Base-by-base conservation (phyloP, 2,113 vertebrate genomes). In the Harpagus bidentatus region DNA sequence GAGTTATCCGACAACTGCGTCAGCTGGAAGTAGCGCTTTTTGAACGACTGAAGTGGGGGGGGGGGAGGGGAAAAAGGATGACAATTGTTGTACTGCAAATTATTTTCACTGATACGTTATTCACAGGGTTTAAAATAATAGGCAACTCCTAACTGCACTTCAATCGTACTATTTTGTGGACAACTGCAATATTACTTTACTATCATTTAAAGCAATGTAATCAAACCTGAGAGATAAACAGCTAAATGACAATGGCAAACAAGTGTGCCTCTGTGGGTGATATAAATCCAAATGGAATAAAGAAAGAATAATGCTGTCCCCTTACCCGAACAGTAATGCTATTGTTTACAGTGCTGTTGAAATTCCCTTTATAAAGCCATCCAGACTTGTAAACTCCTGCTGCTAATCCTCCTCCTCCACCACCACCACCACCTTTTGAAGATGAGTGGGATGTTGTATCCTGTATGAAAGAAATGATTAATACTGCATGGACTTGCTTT, bases 351-450 rank as follows among this genome's bases (percentile, higher is more conserved):
- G 99, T 99, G 98, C 99, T 99, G 97, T 99, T 99, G 80, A 99
- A 99, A 98, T 99, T 99, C 73, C 99, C 99, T 97, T 99, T 99
- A 98, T 99, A 99, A 47, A 99, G 99, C 99, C 99, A 99, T 82
- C 99, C 99, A 42, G 99, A 99, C 91, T 99, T 99, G 98, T 99
- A 99, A 96, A 99, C 99, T 67, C 99, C 99, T 5, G 98, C 98
- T 45, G 98, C 98, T 76, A 99, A 98, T 72, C 99, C 98, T 20
- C 97, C 98, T 26, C 97, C 98, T 2, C 98, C 99, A 1, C 96
- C 95, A 9, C 95, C 94, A 9, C 94, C 94, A 10, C 99, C 99
- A 42, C 99, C 99, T 98, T 99, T 99, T 29, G 99, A 99, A 9
- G 99, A 99, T 6, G 99, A 99, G 97, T 99, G 98, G 62, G 99